These are phyloP conservation scores for Mongoloraphidia duomilia DNA, from an alignment of 2,888 invertebrate species.

Conservation along the genomic window DNA sequence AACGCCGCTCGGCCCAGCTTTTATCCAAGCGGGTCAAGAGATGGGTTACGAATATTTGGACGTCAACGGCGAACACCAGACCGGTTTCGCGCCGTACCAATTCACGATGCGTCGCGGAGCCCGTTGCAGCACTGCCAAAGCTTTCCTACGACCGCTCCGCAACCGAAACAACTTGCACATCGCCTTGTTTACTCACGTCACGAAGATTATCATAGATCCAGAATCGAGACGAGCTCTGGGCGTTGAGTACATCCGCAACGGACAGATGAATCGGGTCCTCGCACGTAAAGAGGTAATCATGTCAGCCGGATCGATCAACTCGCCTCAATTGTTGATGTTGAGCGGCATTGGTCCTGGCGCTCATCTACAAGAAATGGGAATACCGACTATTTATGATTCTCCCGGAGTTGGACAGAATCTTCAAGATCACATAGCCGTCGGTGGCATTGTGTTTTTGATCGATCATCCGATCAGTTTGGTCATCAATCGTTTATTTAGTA, in stretches of 20 bases:
- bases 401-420: constrained; percentile 78
- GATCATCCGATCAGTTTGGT: constrained; percentile 70
- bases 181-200: constrained; percentile 65
- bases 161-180: constrained; percentile 69
- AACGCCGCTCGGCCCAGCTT: constrained; percentile 72
- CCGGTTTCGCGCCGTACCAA: constrained; percentile 76
- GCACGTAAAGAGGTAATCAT: constrained; percentile 72
- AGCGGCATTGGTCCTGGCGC: constrained; percentile 63
- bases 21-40: constrained; percentile 80
- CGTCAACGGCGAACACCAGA: constrained; percentile 73
- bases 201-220: constrained; percentile 52
- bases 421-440: constrained; percentile 81
- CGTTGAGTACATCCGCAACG: constrained; percentile 61
- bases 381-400: constrained; percentile 55
- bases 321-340: constrained; percentile 87
- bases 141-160: constrained; percentile 66
- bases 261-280: constrained; percentile 42
- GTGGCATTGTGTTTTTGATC: constrained; percentile 66
- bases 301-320: constrained; percentile 78
- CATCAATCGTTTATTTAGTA: constrained; percentile 65
- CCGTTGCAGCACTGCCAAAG: constrained; percentile 72
- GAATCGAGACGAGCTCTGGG: constrained; percentile 55
- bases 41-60: constrained; percentile 81
- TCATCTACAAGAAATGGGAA: constrained; percentile 57
- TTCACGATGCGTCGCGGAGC: constrained; percentile 77